Conservation (phyloP, 2,888 invertebrate genomes). For the Orgyia antiqua region DNA sequence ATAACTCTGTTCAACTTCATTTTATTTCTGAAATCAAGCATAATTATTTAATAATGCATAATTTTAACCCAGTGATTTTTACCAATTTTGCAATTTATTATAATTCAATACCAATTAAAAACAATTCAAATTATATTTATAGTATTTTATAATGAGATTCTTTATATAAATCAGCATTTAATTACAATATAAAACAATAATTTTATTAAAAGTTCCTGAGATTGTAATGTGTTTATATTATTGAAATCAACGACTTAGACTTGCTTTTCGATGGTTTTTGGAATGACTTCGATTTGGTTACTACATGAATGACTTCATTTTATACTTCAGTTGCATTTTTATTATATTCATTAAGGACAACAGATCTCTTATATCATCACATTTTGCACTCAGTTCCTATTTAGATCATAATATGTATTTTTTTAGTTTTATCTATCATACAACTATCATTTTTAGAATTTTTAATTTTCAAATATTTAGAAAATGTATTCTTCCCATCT, state of each 20-base stretch:
- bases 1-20: slow-evolving; percentile 5
- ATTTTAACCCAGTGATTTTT: slow-evolving; percentile 14
- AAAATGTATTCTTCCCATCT: slow-evolving; percentile 60
- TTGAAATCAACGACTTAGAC: no score
- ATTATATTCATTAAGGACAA: slow-evolving; percentile 53
- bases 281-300: slow-evolving; percentile 6
- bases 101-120: slow-evolving; percentile 2
- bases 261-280: no score
- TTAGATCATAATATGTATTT: slow-evolving; percentile 63
- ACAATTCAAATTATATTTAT: background rate
- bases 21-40: slow-evolving; percentile 15
- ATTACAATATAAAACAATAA: no score
- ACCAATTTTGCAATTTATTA: slow-evolving; percentile 4
- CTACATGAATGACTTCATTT: slow-evolving; percentile 17
- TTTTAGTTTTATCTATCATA: slow-evolving; percentile 56
- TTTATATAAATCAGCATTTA: background rate
- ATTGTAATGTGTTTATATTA: slow-evolving; percentile 24
- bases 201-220: slow-evolving; percentile 33
- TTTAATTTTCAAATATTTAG: slow-evolving; percentile 27
- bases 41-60: slow-evolving; percentile 25
- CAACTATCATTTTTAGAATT: slow-evolving; percentile 27
- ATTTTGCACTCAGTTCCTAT: slow-evolving; percentile 73
- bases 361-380: slow-evolving; percentile 68
- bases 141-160: slow-evolving; percentile 2
- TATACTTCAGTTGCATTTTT: slow-evolving; percentile 61